These are phyloP conservation scores for Callyntrura sp. DNA, from an alignment of 2,888 invertebrate species.

Conservation along the genomic window DNA sequence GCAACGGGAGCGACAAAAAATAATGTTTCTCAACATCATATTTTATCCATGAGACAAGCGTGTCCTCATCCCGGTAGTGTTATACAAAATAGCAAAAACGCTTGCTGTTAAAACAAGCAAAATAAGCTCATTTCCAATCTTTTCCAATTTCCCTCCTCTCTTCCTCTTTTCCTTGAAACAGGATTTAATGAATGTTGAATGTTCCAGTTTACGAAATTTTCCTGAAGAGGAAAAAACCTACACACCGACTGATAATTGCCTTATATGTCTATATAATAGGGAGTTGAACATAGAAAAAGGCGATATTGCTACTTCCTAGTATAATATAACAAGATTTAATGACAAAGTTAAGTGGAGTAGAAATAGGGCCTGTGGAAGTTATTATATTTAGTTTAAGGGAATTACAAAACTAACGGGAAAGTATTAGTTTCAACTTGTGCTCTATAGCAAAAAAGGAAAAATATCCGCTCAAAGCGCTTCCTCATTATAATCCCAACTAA, in stretches of 20 bases:
- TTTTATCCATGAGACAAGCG: no score
- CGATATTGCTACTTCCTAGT: background rate
- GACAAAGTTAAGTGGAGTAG: background rate
- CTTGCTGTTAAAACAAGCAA: no score
- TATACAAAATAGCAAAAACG: no score
- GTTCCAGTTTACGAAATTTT: no score
- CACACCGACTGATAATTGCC: background rate
- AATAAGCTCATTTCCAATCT: no score
- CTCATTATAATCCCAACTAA: constrained; percentile 2
- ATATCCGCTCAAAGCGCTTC: background rate
- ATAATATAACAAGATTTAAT: background rate
- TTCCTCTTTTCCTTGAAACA: no score
- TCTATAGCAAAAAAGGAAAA: background rate
- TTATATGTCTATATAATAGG: background rate
- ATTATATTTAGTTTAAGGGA: background rate
- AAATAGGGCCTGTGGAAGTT: background rate
- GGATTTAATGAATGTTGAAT: no score
- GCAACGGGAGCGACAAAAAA: no score
- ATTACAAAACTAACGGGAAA: background rate
- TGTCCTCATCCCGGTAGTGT: no score
- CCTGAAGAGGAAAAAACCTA: no score
- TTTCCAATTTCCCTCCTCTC: no score
- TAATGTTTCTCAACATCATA: no score
- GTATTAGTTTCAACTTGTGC: background rate
- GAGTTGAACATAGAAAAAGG: background rate